phyloP scores from a whole-genome alignment of 1,140 invertebrate genomes.

The Drosophila cardini region DNA sequence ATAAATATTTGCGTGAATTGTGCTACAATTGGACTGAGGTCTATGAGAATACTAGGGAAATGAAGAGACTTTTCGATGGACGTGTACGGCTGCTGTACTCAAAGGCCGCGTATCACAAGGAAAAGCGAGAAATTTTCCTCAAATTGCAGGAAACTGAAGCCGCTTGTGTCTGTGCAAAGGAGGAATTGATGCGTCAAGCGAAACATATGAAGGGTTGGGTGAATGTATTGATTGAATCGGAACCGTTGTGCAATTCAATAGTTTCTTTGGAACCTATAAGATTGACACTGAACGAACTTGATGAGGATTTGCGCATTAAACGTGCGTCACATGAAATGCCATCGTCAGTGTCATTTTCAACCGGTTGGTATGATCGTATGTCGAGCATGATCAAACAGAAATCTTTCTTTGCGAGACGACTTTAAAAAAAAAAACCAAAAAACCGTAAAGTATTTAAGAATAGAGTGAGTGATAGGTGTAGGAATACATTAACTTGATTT shows the following conservation, averaged over 20 bases:
- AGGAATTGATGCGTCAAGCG: not conserved
- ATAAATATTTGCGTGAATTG: not conserved
- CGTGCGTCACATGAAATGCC: not conserved
- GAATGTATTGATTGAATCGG: not conserved
- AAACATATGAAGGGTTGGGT: not conserved
- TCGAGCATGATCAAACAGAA: not conserved
- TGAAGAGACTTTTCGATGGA: not conserved
- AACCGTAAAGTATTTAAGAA: not conserved
- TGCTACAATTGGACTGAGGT: not conserved
- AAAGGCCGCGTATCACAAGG: not conserved
- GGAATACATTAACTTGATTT: no score
- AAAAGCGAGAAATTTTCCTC: not conserved
- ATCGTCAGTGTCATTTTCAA: not conserved
- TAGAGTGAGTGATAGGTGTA: not conserved
- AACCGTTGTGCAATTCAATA: not conserved
- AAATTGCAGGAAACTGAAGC: not conserved
- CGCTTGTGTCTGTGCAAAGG: not conserved
- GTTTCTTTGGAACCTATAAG: not conserved
- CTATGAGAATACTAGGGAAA: not conserved
- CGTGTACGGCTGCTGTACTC: not conserved
- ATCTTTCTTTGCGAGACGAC: not conserved
- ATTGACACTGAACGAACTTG: not conserved
- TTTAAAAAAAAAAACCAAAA: not conserved
- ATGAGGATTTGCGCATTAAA: not conserved
- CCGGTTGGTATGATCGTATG: not conserved